Base-by-base conservation (phyloP, 2,888 invertebrate genomes). In the Gonocerus acuteangulatus region DNA sequence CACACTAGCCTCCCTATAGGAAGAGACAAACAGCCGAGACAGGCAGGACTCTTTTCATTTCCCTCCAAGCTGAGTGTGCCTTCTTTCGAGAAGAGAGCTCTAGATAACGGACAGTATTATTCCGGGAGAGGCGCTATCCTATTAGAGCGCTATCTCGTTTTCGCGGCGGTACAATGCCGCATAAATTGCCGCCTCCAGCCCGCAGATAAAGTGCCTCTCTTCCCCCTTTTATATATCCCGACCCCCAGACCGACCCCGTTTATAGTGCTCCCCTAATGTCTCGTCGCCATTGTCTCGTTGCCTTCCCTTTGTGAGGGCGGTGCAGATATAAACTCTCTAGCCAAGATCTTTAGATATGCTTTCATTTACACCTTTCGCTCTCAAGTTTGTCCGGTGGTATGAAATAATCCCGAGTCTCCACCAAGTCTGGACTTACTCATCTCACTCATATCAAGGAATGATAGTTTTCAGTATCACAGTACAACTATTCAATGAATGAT, bases 141-240 rank as follows among this genome's bases (percentile, higher is more conserved):
- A 57, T 57, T 57, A 57, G 57, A 57, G 47, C 57, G 36, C 57
- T 57, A 57, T 57, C 57, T 57, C 42, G 27, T 9, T 27, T 27
- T 27, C 27, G 27, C 32, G 54, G 54, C 19, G 36, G 54, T 57
- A 62, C 62, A 62, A 62, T 59, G 44, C 62, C 58, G 62, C 58
- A 58, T 62, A 62, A 58, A 58, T 62, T 62, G 62, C 58, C 49
- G 6, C 58, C 58, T 18, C 48, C 27, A 16, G 48, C 57, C 57
- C 16, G 18, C 47, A 11, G 39, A n/a, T 39, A 27, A 27, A 27
- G 27, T 27, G 27, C 27, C 39, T 15, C 39, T 39, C 39, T 39
- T 39, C 36, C 48, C 45, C 44, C 44, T 42, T 60, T 51, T 49
- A 51, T 51, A 44, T 60, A 48, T 49, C 51, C 60, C 51, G 21